Evolutionary conservation across 2,113 vertebrate genomes (phyloP).

Genomic region (Ceratotherium simum): DNA sequence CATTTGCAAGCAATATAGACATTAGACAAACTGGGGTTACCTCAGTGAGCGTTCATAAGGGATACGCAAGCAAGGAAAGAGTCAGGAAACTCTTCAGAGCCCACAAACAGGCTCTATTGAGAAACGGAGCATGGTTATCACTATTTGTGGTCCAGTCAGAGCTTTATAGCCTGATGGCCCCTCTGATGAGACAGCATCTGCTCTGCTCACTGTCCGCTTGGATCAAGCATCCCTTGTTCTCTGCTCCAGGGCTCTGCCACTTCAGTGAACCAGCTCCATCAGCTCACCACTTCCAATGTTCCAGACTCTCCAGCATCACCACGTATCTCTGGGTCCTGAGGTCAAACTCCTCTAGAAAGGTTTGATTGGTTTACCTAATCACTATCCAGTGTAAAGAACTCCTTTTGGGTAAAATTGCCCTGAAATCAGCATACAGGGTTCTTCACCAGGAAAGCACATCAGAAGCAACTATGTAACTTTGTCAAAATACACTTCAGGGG

Average conservation of each 20-base stretch:
- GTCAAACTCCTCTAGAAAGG: neutral
- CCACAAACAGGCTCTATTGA: neutral
- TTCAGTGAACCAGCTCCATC: neutral
- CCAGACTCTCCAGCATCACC: neutral
- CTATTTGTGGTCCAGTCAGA: too few relatives aligned
- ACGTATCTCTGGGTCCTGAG: neutral
- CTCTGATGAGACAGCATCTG: neutral
- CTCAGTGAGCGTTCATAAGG: neutral
- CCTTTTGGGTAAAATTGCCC: neutral
- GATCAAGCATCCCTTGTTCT: neutral
- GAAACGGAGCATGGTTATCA: neutral
- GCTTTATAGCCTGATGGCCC: neutral
- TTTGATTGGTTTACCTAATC: neutral
- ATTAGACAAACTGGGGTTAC: neutral
- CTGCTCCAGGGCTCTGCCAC: neutral
- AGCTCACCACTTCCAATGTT: neutral
- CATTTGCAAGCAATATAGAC: neutral
- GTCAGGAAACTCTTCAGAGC: neutral
- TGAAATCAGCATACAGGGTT: neutral
- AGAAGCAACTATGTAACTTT: neutral
- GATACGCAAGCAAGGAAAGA: neutral
- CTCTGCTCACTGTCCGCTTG: neutral
- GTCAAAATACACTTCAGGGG: neutral
- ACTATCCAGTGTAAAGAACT: neutral
- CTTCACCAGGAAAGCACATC: neutral